Evolutionary conservation across 2,888 invertebrate genomes (phyloP), one percentile per base, ranked within the genome.

Genomic region (Digitonthophagus gazella): DNA sequence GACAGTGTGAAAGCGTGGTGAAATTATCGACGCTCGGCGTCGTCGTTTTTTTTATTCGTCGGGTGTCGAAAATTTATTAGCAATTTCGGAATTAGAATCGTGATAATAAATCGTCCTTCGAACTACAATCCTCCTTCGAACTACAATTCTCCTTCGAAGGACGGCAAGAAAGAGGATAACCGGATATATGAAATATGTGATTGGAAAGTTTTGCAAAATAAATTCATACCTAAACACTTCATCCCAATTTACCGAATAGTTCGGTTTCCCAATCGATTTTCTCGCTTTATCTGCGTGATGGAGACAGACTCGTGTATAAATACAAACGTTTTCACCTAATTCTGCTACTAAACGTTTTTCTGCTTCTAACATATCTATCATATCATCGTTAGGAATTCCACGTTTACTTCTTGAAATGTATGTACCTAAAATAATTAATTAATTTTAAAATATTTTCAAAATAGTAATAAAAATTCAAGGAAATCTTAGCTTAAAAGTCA

Each of bases 321-420:
- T 87, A 80, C 94, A 94, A 20, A 93, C 92, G 72, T 89, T 87
- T 54, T 89, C 87, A 15, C 94, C 94, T 75, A 94, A 88, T 82
- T 93, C 93, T 5, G 85, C 86, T 2, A 92, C 86, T 69, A 94
- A 88, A 81, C 90, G 89, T 80, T 93, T 93, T 83, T 93, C 93
- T n/a, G 93, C 91, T 78, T 91, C 87, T 0, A 84, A 84, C 20
- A 89, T 88, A 80, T 93, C 91, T 44, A 87, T 82, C 83, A 87
- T 83, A 71, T 87, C 85, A 69, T 84, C 83, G 2, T 80, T 79
- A n/a, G 82, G 78, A 66, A 76, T 73, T 20, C 81, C 74, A 66
- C 93, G 87, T 71, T 89, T 88, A 64, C 84, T 86, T 63, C 93
- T 86, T 14, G 88, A 86, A 55, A 86, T 85, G 80, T 93, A 93